Conservation (phyloP, 2,113 vertebrate genomes). For the Saguinus imperator region DNA sequence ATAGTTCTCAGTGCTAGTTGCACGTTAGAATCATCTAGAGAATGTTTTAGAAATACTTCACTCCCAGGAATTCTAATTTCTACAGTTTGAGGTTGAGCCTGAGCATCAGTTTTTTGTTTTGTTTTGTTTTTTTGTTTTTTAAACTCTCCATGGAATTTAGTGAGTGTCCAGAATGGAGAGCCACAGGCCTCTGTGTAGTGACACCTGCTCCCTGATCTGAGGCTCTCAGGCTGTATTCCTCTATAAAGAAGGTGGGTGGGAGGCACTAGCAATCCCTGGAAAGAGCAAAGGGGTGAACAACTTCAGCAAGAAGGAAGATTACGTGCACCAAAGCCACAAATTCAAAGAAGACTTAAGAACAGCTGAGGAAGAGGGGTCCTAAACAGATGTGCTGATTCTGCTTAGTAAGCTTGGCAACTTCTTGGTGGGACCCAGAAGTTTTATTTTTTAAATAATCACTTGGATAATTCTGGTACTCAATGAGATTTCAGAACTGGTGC, state of each 20-base stretch:
- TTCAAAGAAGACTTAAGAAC: neutral
- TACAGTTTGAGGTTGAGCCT: neutral
- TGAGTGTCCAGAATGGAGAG: neutral
- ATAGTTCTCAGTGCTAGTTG: neutral
- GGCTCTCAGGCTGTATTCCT: neutral
- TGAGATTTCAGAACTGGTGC: neutral
- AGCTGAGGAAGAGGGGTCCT: neutral
- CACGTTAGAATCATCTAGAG: neutral
- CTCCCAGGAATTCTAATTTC: neutral
- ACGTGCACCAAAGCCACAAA: neutral
- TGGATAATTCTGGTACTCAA: neutral
- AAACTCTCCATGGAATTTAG: neutral
- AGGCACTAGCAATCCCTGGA: neutral
- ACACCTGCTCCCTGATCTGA: neutral
- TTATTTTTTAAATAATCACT: neutral
- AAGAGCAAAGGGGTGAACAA: neutral
- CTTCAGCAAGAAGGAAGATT: neutral
- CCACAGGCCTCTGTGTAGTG: rapidly evolving
- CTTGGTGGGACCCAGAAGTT: neutral
- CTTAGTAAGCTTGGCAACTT: no score
- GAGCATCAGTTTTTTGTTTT: neutral
- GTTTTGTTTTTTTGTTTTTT: neutral
- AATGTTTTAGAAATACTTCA: neutral
- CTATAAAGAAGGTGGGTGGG: neutral
- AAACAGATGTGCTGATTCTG: neutral